These are phyloP conservation scores for Tetragnatha montana DNA, from an alignment of 2,888 invertebrate genomes.

Conservation along the genomic window DNA sequence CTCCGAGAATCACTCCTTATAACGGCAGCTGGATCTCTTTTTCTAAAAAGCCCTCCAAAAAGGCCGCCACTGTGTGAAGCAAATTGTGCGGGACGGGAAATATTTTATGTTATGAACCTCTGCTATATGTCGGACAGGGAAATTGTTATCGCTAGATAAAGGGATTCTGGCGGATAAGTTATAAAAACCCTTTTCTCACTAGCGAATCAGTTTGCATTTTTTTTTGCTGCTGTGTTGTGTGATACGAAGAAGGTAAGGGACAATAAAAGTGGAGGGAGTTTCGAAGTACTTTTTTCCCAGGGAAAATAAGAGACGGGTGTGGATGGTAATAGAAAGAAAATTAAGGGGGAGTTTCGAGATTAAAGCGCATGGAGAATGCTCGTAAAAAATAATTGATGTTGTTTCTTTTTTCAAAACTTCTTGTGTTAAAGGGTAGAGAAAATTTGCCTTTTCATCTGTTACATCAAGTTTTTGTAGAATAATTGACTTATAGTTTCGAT, in stretches of 20 bases:
- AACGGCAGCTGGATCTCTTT: not conserved
- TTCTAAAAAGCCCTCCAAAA: not conserved
- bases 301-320: too few relatives aligned
- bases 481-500: too few relatives aligned
- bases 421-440: too few relatives aligned
- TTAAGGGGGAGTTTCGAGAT: too few relatives aligned
- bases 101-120: not conserved
- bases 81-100: not conserved
- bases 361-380: too few relatives aligned
- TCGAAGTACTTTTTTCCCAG: too few relatives aligned
- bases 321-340: too few relatives aligned
- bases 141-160: not conserved
- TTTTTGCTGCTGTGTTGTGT: not conserved
- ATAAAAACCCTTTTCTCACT: not conserved
- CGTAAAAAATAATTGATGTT: too few relatives aligned
- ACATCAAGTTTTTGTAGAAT: too few relatives aligned
- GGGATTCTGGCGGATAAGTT: not conserved
- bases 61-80: not conserved
- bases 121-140: not conserved
- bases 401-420: too few relatives aligned
- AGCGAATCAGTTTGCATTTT: not conserved
- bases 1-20: not conserved
- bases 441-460: too few relatives aligned
- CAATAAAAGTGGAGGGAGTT: too few relatives aligned
- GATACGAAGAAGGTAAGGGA: not conserved